Percentiles rank a stretch among this genome's conserved stretches.
Evolutionary conservation across 2,113 vertebrate genomes (phyloP).

Genomic region (Ochotona curzoniae): DNA sequence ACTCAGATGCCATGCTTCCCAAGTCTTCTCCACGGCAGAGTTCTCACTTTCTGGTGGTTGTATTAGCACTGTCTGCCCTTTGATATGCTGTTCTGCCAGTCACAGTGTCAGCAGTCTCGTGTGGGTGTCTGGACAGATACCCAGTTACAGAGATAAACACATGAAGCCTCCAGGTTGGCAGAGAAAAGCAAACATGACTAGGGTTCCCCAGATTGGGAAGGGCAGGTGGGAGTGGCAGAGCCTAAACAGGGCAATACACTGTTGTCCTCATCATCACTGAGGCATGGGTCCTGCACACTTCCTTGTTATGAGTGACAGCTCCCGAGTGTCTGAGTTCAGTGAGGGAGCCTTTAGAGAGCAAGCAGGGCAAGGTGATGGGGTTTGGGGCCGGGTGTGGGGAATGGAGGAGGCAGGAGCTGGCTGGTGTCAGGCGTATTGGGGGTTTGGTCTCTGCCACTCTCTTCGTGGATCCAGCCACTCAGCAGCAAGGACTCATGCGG

Average conservation of each 20-base stretch:
- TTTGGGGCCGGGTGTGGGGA: no score
- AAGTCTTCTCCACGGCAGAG: neutral
- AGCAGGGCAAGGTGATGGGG: neutral
- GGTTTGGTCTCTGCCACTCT: neutral
- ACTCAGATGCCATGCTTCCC: neutral
- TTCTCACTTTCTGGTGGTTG: neutral
- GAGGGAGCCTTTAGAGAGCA: neutral
- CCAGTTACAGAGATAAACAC: neutral
- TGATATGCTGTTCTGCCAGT: neutral
- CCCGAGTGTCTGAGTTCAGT: neutral
- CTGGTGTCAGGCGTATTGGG: neutral
- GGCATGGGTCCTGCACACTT: neutral
- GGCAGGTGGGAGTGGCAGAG: neutral
- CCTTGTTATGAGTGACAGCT: neutral
- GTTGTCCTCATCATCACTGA: neutral
- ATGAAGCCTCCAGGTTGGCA: neutral
- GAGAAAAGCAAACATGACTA: slow-evolving; percentile 1
- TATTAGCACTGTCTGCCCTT: neutral
- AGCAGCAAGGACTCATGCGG: neutral
- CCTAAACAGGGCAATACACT: neutral
- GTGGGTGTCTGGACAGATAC: neutral
- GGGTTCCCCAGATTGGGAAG: neutral
- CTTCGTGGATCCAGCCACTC: neutral
- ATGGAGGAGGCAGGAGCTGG: neutral
- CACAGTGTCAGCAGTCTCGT: neutral